These are phyloP conservation scores for Patella pellucida DNA, from an alignment of 2,888 invertebrate species.

Conservation along the genomic window DNA sequence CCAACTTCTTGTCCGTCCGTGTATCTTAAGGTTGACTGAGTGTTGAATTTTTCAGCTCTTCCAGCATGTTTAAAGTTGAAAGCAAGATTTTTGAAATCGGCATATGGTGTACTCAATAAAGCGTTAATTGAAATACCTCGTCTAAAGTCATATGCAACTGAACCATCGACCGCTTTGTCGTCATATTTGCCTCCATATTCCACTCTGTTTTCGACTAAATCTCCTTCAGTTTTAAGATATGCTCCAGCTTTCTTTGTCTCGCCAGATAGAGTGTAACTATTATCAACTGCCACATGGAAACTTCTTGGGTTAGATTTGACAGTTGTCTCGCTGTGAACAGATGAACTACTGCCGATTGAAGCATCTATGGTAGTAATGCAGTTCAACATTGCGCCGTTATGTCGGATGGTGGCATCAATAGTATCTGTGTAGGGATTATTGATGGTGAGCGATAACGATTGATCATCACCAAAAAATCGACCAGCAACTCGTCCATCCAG, in stretches of 20 bases:
- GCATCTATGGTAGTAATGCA: conserved; percentile 26
- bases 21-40: conserved; percentile 23
- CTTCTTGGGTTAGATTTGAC: background rate
- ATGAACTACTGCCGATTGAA: conserved; percentile 21
- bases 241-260: background rate
- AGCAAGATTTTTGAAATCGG: conserved; percentile 25
- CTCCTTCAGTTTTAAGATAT: background rate
- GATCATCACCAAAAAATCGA: no score
- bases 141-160: background rate
- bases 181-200: background rate
- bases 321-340: background rate
- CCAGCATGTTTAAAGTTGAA: conserved; percentile 32
- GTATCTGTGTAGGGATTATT: conserved; percentile 40
- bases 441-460: no score
- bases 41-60: conserved; percentile 23
- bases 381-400: conserved; percentile 29
- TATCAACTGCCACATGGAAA: background rate
- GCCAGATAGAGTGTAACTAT: background rate
- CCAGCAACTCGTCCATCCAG: no score
- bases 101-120: conserved; percentile 15
- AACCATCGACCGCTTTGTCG: background rate
- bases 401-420: conserved; percentile 28
- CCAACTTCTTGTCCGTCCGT: conserved; percentile 22
- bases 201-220: background rate
- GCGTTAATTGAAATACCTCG: background rate